phyloP scores from a whole-genome alignment of 2,113 vertebrate genomes.

The Parotia lawesii region DNA sequence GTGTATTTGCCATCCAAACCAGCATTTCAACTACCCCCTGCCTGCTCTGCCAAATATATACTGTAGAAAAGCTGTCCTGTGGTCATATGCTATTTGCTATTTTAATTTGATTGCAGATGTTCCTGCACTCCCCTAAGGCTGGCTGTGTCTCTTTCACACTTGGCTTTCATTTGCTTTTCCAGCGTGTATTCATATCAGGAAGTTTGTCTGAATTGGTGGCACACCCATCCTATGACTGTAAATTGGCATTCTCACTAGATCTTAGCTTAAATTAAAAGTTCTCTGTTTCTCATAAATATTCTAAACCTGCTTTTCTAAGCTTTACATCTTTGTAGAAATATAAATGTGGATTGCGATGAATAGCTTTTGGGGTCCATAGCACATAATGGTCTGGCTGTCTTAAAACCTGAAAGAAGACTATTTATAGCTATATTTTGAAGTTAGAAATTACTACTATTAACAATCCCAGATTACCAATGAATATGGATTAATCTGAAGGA shows the following conservation, averaged over 20 bases:
- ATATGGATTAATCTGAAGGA: constrained; percentile 9
- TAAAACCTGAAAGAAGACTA: background rate
- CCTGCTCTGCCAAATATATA: background rate
- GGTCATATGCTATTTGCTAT: background rate
- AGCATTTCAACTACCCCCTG: background rate
- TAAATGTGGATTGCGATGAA: background rate
- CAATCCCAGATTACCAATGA: background rate
- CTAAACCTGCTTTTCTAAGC: background rate
- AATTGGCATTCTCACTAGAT: background rate
- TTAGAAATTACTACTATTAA: background rate
- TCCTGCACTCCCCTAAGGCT: background rate
- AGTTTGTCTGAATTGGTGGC: background rate
- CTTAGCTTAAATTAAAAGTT: background rate
- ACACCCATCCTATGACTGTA: background rate
- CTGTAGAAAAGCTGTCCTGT: background rate
- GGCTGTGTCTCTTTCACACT: background rate
- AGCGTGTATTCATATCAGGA: background rate
- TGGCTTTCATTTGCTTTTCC: background rate
- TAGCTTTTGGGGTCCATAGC: background rate
- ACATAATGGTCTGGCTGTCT: background rate
- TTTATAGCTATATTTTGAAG: background rate
- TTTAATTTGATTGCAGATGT: background rate
- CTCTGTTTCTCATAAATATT: background rate
- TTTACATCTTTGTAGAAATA: background rate
- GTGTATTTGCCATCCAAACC: background rate